Percentiles rank a stretch among this genome's conserved stretches.
Conservation (phyloP, 2,888 invertebrate species). For the Drosophila barbarae region DNA sequence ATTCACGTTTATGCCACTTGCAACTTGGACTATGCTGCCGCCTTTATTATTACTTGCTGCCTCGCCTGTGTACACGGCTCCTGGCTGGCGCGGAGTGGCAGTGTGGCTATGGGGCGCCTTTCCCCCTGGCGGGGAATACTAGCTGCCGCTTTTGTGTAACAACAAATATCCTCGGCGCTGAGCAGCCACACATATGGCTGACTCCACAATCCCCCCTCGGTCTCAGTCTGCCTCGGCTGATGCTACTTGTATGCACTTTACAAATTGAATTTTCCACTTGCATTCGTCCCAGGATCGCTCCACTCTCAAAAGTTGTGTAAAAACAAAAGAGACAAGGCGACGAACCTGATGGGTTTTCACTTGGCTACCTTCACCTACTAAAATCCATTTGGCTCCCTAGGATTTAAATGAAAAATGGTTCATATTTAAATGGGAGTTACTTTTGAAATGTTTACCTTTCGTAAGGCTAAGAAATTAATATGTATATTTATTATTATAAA, state of each 20-base stretch:
- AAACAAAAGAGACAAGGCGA: conserved; percentile 28
- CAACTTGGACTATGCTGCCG: conserved; percentile 46
- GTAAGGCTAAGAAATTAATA: background rate
- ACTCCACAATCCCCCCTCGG: conserved; percentile 15
- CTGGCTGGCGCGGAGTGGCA: background rate
- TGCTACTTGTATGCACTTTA: conserved; percentile 70
- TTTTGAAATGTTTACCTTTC: background rate
- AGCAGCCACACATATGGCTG: conserved; percentile 59
- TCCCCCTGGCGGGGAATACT: conserved; percentile 29
- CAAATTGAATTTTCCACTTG: conserved; percentile 73
- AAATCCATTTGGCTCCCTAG: background rate
- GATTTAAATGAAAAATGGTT: background rate
- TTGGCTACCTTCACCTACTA: conserved; percentile 18
- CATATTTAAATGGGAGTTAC: background rate
- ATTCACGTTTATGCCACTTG: conserved; percentile 56
- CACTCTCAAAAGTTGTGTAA: conserved; percentile 15
- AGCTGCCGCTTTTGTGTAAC: conserved; percentile 66
- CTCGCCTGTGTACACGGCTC: conserved; percentile 51
- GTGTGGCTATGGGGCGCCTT: background rate
- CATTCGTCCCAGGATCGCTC: conserved; percentile 45
- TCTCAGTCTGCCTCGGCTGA: conserved; percentile 32
- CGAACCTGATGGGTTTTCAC: conserved; percentile 14
- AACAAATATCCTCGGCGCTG: conserved; percentile 53
- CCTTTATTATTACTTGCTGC: conserved; percentile 40
- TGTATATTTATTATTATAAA: background rate